phyloP scores from a whole-genome alignment of 2,797 vertebrate species.

The Sebastes cheni region DNA sequence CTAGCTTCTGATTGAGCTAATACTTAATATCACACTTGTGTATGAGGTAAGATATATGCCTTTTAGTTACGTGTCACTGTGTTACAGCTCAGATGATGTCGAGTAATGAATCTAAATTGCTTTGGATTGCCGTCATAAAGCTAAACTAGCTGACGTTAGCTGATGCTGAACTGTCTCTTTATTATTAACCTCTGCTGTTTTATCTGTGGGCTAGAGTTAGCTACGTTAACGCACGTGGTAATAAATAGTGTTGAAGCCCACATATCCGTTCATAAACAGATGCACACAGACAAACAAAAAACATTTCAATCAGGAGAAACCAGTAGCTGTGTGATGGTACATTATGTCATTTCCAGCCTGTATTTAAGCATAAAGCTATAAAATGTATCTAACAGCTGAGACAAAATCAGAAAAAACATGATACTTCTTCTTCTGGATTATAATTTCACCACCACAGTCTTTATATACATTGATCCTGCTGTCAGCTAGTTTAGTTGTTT shows the following conservation, averaged over 20 bases:
- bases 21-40: not conserved
- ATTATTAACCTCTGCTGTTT: no score
- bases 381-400: not conserved
- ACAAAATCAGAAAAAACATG: not conserved
- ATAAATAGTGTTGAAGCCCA: not conserved
- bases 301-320: not conserved
- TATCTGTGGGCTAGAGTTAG: not conserved
- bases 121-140: not conserved
- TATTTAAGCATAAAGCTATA: not conserved
- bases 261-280: not conserved
- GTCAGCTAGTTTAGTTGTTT: not conserved
- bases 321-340: not conserved
- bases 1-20: no score
- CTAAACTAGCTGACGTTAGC: not conserved
- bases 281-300: not conserved
- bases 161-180: not conserved
- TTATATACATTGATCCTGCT: not conserved
- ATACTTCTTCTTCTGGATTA: not conserved
- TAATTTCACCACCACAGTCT: not conserved
- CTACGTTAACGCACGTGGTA: not conserved
- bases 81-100: not conserved
- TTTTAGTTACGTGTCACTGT: accelerated
- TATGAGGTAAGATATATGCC: not conserved
- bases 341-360: not conserved
- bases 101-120: not conserved